Evolutionary conservation across 2,888 invertebrate genomes (phyloP).

Genomic region (Melipona beecheii): DNA sequence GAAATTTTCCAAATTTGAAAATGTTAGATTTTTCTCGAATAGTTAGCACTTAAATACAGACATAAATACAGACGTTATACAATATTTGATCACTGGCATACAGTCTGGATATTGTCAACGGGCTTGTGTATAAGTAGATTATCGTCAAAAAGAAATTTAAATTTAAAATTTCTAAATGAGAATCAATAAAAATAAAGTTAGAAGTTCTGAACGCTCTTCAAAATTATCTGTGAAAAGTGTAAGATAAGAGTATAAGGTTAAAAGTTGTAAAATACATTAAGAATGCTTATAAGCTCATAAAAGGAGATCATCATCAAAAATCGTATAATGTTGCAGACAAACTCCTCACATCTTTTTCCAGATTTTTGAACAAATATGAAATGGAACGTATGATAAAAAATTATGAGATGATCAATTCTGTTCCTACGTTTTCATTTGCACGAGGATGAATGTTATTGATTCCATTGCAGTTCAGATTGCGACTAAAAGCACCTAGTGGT

Average conservation of each 20-base stretch:
- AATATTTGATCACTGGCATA: too few relatives aligned
- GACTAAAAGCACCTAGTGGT: constrained; percentile 55
- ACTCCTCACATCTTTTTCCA: neutral
- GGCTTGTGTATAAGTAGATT: too few relatives aligned
- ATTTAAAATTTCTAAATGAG: neutral
- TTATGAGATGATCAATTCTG: neutral
- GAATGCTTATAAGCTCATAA: neutral
- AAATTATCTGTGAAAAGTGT: neutral
- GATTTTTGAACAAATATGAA: neutral
- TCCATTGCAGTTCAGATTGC: constrained; percentile 74
- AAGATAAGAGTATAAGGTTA: neutral
- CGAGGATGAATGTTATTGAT: constrained; percentile 71
- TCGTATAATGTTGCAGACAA: neutral
- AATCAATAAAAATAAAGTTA: too few relatives aligned
- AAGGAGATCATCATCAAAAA: neutral
- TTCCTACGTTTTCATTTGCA: constrained; percentile 60
- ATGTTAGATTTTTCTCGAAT: too few relatives aligned
- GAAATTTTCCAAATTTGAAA: neutral
- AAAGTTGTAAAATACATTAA: neutral
- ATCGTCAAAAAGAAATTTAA: too few relatives aligned
- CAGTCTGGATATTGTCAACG: too few relatives aligned
- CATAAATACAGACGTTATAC: too few relatives aligned
- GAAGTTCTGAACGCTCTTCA: neutral
- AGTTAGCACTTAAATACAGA: too few relatives aligned
- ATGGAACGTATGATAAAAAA: neutral